These are phyloP conservation scores for Conops quadrifasciatus DNA, from an alignment of 2,888 invertebrate species.

Conservation along the genomic window DNA sequence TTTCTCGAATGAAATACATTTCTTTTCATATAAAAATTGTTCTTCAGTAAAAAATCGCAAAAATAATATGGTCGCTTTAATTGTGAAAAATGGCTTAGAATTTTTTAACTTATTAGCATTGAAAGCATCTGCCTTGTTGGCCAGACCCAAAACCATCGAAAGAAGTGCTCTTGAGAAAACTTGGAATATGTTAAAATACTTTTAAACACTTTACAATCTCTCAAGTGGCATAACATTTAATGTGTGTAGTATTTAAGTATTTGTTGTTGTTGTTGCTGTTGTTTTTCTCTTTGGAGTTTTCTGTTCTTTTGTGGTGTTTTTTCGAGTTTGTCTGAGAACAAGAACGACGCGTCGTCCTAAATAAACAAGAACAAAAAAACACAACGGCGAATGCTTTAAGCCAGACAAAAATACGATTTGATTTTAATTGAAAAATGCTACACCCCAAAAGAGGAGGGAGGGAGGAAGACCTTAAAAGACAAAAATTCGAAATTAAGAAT, in stretches of 20 bases:
- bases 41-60: too few relatives aligned
- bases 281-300: not conserved
- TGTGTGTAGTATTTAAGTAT: slow-evolving; percentile 8
- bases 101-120: too few relatives aligned
- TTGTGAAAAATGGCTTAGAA: too few relatives aligned
- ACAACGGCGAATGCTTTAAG: slow-evolving; percentile 33
- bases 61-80: too few relatives aligned
- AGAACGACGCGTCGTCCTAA: slow-evolving; percentile 53
- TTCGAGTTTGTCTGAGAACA: slow-evolving; percentile 49
- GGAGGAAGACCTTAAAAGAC: not conserved
- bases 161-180: not conserved
- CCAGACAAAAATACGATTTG: slow-evolving; percentile 53
- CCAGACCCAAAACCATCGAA: too few relatives aligned
- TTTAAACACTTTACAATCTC: slow-evolving; percentile 1
- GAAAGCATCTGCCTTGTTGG: too few relatives aligned
- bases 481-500: not conserved
- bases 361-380: slow-evolving; percentile 53
- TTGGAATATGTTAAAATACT: not conserved
- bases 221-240: not conserved
- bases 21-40: too few relatives aligned
- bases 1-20: too few relatives aligned
- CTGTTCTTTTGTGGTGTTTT: slow-evolving; percentile 44
- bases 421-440: slow-evolving; percentile 59
- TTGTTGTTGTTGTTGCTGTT: slow-evolving; percentile 3
- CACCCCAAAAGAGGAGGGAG: slow-evolving; percentile 1